Conservation (phyloP, 2,888 invertebrate genomes). For the Microplitis manilae region DNA sequence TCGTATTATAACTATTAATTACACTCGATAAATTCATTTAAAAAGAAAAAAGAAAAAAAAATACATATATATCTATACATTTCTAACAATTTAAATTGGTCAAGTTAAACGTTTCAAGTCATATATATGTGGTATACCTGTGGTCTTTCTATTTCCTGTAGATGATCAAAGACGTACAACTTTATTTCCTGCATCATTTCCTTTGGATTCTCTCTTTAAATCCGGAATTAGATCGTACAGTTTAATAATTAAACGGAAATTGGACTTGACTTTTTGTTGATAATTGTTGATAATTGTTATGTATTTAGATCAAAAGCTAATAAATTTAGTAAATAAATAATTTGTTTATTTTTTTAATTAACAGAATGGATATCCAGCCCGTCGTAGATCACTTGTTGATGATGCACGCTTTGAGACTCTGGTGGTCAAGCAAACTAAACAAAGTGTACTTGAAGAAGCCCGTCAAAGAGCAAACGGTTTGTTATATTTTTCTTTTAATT, state of each 20-base stretch:
- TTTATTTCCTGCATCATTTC: conserved; percentile 25
- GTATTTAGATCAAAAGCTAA: too few species aligned
- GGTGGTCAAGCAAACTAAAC: conserved; percentile 95
- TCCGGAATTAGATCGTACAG: background rate
- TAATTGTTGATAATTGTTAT: too few species aligned
- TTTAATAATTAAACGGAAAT: conserved; percentile 10
- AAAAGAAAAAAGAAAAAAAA: too few species aligned
- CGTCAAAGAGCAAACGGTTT: conserved; percentile 89
- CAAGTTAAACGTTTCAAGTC: too few species aligned
- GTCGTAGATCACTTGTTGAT: conserved; percentile 95
- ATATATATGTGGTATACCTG: background rate
- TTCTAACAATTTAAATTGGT: too few species aligned
- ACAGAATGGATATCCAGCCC: conserved; percentile 97
- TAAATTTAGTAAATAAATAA: background rate
- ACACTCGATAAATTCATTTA: background rate
- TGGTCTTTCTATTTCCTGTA: background rate
- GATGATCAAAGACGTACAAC: conserved; percentile 19
- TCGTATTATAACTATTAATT: background rate
- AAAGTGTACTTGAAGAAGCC: conserved; percentile 92
- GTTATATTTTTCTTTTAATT: background rate
- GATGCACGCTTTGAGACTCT: conserved; percentile 98
- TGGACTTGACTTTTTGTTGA: background rate
- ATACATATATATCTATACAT: too few species aligned
- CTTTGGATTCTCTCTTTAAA: background rate
- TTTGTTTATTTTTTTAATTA: conserved; percentile 67